phyloP scores from a whole-genome alignment of 2,113 vertebrate species.

The Oenanthe oenanthe region DNA sequence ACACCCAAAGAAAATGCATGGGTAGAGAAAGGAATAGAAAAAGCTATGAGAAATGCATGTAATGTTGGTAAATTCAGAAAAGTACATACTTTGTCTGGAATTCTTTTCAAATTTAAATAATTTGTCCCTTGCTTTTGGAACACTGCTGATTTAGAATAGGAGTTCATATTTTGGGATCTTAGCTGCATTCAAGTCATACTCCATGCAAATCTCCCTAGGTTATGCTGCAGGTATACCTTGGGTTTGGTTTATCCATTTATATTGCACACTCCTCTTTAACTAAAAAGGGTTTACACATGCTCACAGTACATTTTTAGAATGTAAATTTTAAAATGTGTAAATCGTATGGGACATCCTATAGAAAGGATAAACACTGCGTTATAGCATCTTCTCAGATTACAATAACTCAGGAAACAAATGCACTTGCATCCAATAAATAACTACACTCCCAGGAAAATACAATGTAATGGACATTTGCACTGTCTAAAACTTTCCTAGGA shows the following conservation, averaged over 20 bases:
- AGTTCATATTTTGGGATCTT: background rate
- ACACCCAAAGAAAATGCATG: slow-evolving; percentile 67
- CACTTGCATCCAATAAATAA: background rate
- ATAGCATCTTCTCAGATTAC: background rate
- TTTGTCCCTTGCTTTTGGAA: background rate
- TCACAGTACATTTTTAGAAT: background rate
- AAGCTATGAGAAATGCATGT: background rate
- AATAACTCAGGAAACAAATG: background rate
- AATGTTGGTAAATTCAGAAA: background rate
- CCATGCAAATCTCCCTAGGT: background rate
- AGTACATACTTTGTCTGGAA: background rate
- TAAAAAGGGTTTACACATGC: background rate
- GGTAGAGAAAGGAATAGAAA: slow-evolving; percentile 21
- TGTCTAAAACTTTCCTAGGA: background rate
- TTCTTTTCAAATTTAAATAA: background rate
- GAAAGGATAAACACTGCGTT: background rate
- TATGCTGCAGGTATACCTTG: background rate
- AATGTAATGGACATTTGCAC: background rate
- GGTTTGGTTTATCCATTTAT: background rate
- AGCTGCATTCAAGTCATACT: background rate
- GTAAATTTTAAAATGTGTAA: background rate
- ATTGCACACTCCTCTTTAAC: background rate
- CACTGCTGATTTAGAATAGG: background rate
- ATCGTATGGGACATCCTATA: background rate
- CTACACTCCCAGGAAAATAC: background rate